These are phyloP conservation scores for Danio jaintianensis DNA, from an alignment of 2,797 vertebrate genomes.

Conservation along the genomic window DNA sequence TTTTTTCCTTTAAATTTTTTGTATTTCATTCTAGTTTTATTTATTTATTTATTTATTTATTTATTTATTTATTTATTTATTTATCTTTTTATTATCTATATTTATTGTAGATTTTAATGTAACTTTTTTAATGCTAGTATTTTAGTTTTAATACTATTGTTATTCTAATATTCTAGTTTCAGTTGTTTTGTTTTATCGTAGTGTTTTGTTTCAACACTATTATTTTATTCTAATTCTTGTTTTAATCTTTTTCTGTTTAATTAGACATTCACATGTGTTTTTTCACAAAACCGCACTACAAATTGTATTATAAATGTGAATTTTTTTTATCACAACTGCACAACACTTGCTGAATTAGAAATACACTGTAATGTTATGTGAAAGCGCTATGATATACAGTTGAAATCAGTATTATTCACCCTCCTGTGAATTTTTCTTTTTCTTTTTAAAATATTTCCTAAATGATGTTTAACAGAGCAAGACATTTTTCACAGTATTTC, in stretches of 20 bases:
- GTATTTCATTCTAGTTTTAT: neutral
- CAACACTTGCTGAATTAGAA: neutral
- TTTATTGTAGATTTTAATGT: neutral
- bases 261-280: neutral
- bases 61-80: neutral
- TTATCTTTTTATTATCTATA: neutral
- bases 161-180: neutral
- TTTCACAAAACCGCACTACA: no score
- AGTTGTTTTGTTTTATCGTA: neutral
- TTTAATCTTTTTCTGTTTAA: neutral
- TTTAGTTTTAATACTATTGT: neutral
- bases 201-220: no score
- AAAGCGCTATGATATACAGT: no score
- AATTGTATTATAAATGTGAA: neutral
- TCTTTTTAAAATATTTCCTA: no score
- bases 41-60: neutral
- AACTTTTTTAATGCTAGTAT: neutral
- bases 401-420: no score
- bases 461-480: no score
- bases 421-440: no score
- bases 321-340: neutral
- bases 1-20: no score
- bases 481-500: no score
- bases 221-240: no score
- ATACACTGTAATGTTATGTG: no score